A percentile compares a stretch with the other conserved stretches of the same genome.
phyloP scores from a whole-genome alignment of 2,888 invertebrate genomes.

The Altica lythri region DNA sequence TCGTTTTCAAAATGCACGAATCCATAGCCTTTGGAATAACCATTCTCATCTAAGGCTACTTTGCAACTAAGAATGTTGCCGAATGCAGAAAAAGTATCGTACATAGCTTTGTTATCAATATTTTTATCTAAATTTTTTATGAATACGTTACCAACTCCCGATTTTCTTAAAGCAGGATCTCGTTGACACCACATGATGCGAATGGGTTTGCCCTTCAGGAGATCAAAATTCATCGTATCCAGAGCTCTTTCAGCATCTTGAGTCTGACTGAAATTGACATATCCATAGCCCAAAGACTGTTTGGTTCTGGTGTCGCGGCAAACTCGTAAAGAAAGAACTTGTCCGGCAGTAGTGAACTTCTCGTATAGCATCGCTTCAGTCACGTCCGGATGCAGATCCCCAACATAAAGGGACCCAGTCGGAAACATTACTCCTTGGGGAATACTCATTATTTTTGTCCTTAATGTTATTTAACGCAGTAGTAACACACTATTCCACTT shows the following conservation, averaged over 20 bases:
- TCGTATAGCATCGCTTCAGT: conserved; percentile 99
- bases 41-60: conserved; percentile 93
- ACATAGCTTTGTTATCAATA: conserved; percentile 99
- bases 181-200: conserved; percentile 99
- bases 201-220: conserved; percentile 94
- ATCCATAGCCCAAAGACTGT: conserved; percentile 97
- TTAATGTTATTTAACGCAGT: conserved; percentile 29
- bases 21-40: conserved; percentile 91
- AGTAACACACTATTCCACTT: conserved; percentile 32
- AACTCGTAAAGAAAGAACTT: conserved; percentile 96
- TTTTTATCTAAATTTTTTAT: conserved; percentile 98
- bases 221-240: conserved; percentile 99
- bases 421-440: conserved; percentile 68
- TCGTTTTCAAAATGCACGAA: conserved; percentile 99
- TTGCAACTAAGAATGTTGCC: conserved; percentile 99
- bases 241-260: conserved; percentile 98
- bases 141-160: conserved; percentile 98
- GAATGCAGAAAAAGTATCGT: conserved; percentile 98
- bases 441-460: conserved; percentile 47
- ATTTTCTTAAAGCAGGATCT: conserved; percentile 96
- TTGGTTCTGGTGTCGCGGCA: conserved; percentile 98
- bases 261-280: conserved; percentile 99
- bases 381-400: conserved; percentile 97
- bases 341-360: conserved; percentile 98
- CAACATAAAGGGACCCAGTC: conserved; percentile 98